Evolutionary conservation across 1,140 invertebrate genomes (phyloP), one percentile per base, ranked within the genome.

Genomic region (Heliconius congener): DNA sequence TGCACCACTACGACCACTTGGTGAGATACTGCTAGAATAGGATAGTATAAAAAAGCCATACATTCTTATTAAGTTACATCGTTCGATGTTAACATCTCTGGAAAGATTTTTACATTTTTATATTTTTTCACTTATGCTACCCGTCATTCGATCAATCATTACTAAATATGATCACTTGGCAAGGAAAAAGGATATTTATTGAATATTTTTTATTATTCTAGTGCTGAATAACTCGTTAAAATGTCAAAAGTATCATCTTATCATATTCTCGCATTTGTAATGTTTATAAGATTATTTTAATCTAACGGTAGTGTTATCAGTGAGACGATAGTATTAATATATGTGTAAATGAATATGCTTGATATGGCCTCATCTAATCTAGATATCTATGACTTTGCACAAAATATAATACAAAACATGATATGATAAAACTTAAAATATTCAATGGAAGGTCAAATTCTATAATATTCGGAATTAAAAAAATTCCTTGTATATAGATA

Each of bases 1-100:
- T 99, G 23, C 88, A 95, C 76, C 97, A 98, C 34, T 99, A 97
- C 94, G 98, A 99, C 87, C 89, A 92, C 34, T 81, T 91, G 89
- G 93, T 93, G 79, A 91, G 91, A 23, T 23, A 23, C 23, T 23
- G 23, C 23, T 37, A 37, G 34, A 8, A 37, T 37, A 37, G 8
- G 34, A 6, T 8, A 37, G 0, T 37, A 6, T 8, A 6, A 1
- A 37, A 37, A 37, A 37, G 6, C 5, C 8, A 37, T 8, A 37
- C 34, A 37, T 37, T 37, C 34, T 37, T 37, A 37, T 37, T 37
- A 37, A 37, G 34, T 37, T 34, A 37, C 34, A 37, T 37, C 34
- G 6, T 37, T 37, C 5, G 34, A 37, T 37, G 13, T 46, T 46
- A 3, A 16, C 42, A 5, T 46, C 42, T 46, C 42, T 46, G 42